Evolutionary conservation across 2,113 vertebrate genomes (phyloP).

Genomic region (Pyxicephalus adspersus): DNA sequence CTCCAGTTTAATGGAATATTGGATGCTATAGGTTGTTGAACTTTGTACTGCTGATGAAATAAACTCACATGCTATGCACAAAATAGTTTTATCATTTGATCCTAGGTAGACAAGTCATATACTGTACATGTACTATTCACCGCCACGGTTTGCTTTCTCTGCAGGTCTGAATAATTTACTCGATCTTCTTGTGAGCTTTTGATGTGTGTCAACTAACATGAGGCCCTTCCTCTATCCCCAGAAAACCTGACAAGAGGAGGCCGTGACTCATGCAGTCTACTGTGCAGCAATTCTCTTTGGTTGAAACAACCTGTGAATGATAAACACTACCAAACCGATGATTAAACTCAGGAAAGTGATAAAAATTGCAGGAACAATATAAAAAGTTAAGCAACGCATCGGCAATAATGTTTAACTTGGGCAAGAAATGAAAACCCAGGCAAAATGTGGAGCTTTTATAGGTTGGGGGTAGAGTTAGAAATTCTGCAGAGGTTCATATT

Average conservation of each 20-base stretch:
- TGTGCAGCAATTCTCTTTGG: background rate
- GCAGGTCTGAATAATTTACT: slow-evolving; percentile 12
- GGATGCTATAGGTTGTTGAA: too few species aligned
- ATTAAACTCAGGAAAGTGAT: too few species aligned
- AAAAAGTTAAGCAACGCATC: too few species aligned
- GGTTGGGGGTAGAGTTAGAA: too few species aligned
- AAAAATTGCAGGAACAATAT: too few species aligned
- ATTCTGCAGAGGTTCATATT: too few species aligned
- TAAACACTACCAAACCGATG: background rate
- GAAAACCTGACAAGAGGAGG: background rate
- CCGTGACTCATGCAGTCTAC: background rate
- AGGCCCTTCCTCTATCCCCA: background rate
- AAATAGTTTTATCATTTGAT: background rate
- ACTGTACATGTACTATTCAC: background rate
- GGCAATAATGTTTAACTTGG: too few species aligned
- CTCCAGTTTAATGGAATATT: too few species aligned
- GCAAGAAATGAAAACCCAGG: too few species aligned
- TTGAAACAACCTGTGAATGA: background rate
- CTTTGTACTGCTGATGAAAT: too few species aligned
- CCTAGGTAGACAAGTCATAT: background rate
- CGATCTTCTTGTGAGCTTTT: slow-evolving; percentile 1
- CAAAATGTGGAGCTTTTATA: too few species aligned
- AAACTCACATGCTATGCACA: too few species aligned
- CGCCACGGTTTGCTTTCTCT: background rate
- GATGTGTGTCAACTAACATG: slow-evolving; percentile 2